Conservation (phyloP, 2,888 invertebrate genomes). For the Byasa hedistus region DNA sequence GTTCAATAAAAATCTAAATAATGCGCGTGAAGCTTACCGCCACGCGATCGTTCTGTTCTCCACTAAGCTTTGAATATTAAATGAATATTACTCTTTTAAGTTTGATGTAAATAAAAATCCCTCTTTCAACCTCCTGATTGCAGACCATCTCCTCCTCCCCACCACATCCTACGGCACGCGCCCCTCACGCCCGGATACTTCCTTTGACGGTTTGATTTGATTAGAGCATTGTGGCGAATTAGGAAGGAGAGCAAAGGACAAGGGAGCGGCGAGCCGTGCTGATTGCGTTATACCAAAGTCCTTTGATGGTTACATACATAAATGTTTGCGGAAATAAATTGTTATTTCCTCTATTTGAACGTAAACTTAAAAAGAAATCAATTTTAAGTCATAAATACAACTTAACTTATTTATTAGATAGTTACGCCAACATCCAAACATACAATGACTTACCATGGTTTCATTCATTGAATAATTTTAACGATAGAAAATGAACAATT, state of each 20-base stretch:
- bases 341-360: background rate
- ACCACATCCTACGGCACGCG: constrained; percentile 18
- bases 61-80: too few species aligned
- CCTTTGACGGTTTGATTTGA: constrained; percentile 32
- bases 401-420: too few species aligned
- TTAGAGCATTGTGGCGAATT: constrained; percentile 32
- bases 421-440: too few species aligned
- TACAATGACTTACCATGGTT: too few species aligned
- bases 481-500: too few species aligned
- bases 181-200: constrained; percentile 29
- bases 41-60: too few species aligned
- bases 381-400: too few species aligned
- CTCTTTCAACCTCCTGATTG: constrained; percentile 1
- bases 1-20: too few species aligned
- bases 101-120: background rate
- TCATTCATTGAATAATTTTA: too few species aligned
- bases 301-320: constrained; percentile 12
- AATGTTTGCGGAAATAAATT: constrained; percentile 11
- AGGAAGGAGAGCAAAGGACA: constrained; percentile 16
- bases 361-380: background rate
- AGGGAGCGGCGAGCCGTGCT: constrained; percentile 18
- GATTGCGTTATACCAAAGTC: constrained; percentile 22
- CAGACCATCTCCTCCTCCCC: background rate
- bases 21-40: too few species aligned
- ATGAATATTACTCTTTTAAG: background rate